Conservation (phyloP, 2,113 vertebrate species). For the Paraplagusia blochii region DNA sequence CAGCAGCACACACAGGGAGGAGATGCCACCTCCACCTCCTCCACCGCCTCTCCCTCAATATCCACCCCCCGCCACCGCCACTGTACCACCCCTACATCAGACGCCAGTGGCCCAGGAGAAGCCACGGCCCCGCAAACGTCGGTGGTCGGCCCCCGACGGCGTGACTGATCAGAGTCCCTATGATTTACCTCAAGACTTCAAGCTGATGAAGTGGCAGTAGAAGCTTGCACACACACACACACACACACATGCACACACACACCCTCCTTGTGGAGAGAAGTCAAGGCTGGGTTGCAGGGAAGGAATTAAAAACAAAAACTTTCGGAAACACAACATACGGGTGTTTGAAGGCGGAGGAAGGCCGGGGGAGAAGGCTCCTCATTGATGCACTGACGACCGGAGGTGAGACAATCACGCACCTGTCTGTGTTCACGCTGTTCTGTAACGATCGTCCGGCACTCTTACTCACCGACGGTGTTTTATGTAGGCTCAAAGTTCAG, state of each 20-base stretch:
- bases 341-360: constrained; percentile 47
- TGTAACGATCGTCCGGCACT: constrained; percentile 69
- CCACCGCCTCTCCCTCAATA: constrained; percentile 60
- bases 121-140: constrained; percentile 69
- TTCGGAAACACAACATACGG: constrained; percentile 49
- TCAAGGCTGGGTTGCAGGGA: constrained; percentile 72
- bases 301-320: constrained; percentile 42
- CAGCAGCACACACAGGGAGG: constrained; percentile 55
- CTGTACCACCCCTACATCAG: constrained; percentile 1
- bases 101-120: constrained; percentile 37
- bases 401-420: constrained; percentile 78
- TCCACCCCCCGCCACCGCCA: constrained; percentile 20
- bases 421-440: constrained; percentile 75
- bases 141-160: constrained; percentile 76
- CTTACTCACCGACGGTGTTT: constrained; percentile 69
- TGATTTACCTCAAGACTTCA: constrained; percentile 79
- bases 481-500: constrained; percentile 75
- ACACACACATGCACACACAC: constrained; percentile 48
- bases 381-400: constrained; percentile 69
- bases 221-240: constrained; percentile 49
- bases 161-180: constrained; percentile 58
- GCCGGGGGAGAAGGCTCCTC: constrained; percentile 44
- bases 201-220: constrained; percentile 76
- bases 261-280: constrained; percentile 72
- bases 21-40: constrained; percentile 68